phyloP scores from a whole-genome alignment of 1,140 invertebrate species.

The Reticulitermes speratus region DNA sequence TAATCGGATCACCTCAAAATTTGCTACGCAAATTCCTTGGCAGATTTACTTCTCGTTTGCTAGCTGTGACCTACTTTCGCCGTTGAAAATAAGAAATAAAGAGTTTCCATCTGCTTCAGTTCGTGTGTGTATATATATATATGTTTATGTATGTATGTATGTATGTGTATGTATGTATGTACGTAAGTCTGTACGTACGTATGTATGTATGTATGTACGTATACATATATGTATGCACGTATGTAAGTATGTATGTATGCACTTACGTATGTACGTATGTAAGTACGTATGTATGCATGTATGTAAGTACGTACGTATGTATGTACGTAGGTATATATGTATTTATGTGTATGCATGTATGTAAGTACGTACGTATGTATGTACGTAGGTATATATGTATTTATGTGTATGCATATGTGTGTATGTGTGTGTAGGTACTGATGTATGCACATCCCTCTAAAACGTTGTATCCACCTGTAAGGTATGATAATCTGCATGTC shows the following conservation, averaged over 20 bases:
- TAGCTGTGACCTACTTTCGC: not conserved
- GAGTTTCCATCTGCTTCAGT: not conserved
- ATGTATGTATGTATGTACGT: conserved; percentile 31
- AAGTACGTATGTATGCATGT: too few relatives aligned
- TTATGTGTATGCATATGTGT: conserved; percentile 20
- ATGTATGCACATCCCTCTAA: conserved; percentile 23
- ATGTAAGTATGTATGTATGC: conserved; percentile 30
- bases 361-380: not conserved
- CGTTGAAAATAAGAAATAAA: not conserved
- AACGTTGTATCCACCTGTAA: too few relatives aligned
- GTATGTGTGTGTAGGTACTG: conserved; percentile 17
- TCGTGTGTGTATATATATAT: not conserved
- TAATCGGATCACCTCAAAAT: conserved; percentile 6
- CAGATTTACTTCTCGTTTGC: not conserved
- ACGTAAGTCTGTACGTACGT: conserved; percentile 27
- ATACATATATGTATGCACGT: conserved; percentile 27
- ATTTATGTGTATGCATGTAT: too few relatives aligned
- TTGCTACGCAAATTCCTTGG: not conserved
- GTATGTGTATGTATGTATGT: conserved; percentile 23
- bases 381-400: not conserved
- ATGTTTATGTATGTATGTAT: not conserved
- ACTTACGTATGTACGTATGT: not conserved
- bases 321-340: too few relatives aligned
- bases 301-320: too few relatives aligned
- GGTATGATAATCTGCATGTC: too few relatives aligned